A percentile compares a stretch with the other conserved stretches of the same genome.
These are phyloP conservation scores for Sycophaga agraensis DNA, from an alignment of 1,140 invertebrate species.

Conservation along the genomic window DNA sequence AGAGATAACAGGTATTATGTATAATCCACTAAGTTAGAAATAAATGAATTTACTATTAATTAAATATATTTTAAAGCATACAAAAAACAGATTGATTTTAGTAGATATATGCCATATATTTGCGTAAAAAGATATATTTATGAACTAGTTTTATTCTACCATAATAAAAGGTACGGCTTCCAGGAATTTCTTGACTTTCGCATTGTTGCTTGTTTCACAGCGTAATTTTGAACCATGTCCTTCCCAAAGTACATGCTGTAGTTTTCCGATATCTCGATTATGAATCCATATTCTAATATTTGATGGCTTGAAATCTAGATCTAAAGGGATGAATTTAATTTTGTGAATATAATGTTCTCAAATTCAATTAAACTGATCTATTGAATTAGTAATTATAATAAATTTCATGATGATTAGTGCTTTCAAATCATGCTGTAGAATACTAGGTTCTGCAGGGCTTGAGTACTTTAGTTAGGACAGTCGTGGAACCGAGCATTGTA, in stretches of 20 bases:
- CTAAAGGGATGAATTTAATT: slow-evolving; percentile 54
- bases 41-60: background rate
- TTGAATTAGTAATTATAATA: too few species aligned
- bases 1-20: too few species aligned
- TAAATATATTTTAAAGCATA: too few species aligned
- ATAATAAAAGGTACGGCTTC: slow-evolving; percentile 85
- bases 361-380: background rate
- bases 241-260: slow-evolving; percentile 84
- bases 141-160: slow-evolving; percentile 57
- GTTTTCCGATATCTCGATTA: slow-evolving; percentile 77
- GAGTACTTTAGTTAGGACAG: too few species aligned
- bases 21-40: too few species aligned
- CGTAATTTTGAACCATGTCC: slow-evolving; percentile 79
- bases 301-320: slow-evolving; percentile 74
- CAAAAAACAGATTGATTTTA: too few species aligned
- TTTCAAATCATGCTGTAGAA: too few species aligned
- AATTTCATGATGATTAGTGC: too few species aligned
- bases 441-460: too few species aligned
- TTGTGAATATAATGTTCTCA: background rate
- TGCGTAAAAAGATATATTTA: too few species aligned
- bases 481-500: too few species aligned
- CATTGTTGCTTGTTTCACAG: slow-evolving; percentile 80
- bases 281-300: slow-evolving; percentile 92
- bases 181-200: slow-evolving; percentile 76
- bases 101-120: too few species aligned